Base-by-base conservation (phyloP, 2,888 invertebrate genomes). In the Apodemia hepburni region DNA sequence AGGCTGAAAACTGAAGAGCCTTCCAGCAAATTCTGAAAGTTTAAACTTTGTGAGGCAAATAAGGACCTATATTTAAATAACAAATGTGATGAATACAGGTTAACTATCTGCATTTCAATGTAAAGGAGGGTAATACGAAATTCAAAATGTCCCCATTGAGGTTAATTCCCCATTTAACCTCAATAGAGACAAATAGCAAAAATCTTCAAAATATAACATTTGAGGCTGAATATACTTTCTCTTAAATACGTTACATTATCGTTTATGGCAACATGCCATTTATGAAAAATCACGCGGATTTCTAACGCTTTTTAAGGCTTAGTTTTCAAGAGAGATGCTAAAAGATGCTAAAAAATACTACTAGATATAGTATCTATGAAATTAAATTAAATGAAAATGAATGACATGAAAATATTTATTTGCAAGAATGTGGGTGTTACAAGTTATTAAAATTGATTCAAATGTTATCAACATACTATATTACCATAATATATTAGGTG, bases 31-130 rank as follows among this genome's bases (percentile, higher is more conserved):
- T 17, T 11, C 27, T 54, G 22, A 29, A 57, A 22, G 27, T 29
- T 22, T 57, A 29, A 57, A 57, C 7, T 57, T 27, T 27, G 27
- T 27, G 15, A 57, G n/a, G 8, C 22, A 11, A 29, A 29, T 57
- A 57, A 47, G 15, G 29, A 29, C 54, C 15, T 29, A 57, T 29
- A 54, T 54, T 54, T 54, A 15, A 54, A 54, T 27, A 15, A 54
- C 22, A 22, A 18, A 22, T 7, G 54, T 15, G 12, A 54, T 54
- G 54, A 54, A 54, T 27, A 27, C 7, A 27, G 54, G 22, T 2
- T 54, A 54, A 54, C 54, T 27, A 54, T 54, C 54, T 54, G 27
- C 54, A 27, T 54, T 54, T 54, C 27, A 54, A 51, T 22, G 54
- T 22, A 54, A 27, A 54, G 6, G 22, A 22, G 54, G 22, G 54